A percentile compares a stretch with the other conserved stretches of the same genome.
phyloP scores from a whole-genome alignment of 1,140 invertebrate species.

The Whitmania pigra region DNA sequence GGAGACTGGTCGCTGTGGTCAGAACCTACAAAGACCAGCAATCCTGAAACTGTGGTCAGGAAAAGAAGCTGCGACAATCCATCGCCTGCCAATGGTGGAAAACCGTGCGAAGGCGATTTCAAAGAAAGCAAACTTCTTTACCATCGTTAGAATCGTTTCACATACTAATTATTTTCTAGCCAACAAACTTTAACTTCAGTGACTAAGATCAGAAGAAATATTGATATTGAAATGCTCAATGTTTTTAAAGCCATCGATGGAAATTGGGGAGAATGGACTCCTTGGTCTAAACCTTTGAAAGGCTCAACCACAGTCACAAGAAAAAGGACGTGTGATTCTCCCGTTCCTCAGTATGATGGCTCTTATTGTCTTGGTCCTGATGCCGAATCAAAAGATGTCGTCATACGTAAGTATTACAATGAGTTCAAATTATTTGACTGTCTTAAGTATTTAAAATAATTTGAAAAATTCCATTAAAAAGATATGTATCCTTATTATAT shows the following conservation, averaged over 20 bases:
- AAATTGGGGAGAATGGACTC: slow-evolving; percentile 47
- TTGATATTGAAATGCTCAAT: too few relatives aligned
- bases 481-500: too few relatives aligned
- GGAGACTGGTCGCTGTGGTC: slow-evolving; percentile 8
- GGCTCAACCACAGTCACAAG: slow-evolving; percentile 24
- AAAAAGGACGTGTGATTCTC: slow-evolving; percentile 12
- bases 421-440: too few relatives aligned
- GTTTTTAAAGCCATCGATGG: slow-evolving; percentile 27
- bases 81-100: slow-evolving; percentile 18
- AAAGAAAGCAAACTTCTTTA: background rate
- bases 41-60: slow-evolving; percentile 9
- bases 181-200: too few relatives aligned
- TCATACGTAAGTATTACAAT: too few relatives aligned
- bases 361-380: slow-evolving; percentile 16
- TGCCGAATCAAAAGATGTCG: slow-evolving; percentile 18
- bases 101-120: slow-evolving; percentile 12
- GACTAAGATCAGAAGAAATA: too few relatives aligned
- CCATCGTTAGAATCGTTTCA: slow-evolving; percentile 29
- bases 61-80: slow-evolving; percentile 22
- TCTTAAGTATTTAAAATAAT: too few relatives aligned
- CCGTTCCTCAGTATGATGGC: slow-evolving; percentile 16
- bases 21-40: background rate
- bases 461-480: too few relatives aligned
- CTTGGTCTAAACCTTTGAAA: slow-evolving; percentile 33
- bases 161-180: too few relatives aligned